A percentile compares a stretch with the other conserved stretches of the same genome.
Conservation (phyloP, 2,888 invertebrate species). For the Dryobota labecula region DNA sequence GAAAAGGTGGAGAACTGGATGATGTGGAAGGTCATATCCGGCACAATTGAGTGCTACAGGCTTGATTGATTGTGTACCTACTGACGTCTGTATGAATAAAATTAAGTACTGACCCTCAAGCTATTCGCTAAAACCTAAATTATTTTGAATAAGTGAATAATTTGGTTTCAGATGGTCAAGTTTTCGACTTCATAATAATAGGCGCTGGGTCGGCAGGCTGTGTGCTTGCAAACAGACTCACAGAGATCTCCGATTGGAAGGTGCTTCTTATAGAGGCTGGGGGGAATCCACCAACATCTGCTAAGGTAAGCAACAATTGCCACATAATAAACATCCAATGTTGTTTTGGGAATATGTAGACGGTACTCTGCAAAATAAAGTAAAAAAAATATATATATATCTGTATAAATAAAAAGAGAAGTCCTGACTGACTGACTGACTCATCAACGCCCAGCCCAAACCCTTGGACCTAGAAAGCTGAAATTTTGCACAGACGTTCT, state of each 20-base stretch:
- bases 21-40: neutral
- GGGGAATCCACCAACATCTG: slow-evolving; percentile 11
- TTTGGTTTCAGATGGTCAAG: slow-evolving; percentile 26
- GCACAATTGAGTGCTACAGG: neutral
- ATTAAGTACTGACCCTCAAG: too few species aligned
- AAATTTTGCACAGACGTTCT: too few species aligned
- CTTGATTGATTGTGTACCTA: neutral
- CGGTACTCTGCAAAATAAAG: too few species aligned
- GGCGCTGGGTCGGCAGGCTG: slow-evolving; percentile 27
- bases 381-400: too few species aligned
- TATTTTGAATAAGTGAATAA: neutral
- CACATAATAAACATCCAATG: too few species aligned
- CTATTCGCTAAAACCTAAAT: neutral
- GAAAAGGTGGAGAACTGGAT: neutral
- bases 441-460: too few species aligned
- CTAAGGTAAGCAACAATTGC: slow-evolving; percentile 14
- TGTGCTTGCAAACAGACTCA: slow-evolving; percentile 28
- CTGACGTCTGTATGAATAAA: neutral
- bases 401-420: too few species aligned
- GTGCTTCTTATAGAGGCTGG: slow-evolving; percentile 29
- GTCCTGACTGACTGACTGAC: too few species aligned
- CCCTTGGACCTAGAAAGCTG: too few species aligned
- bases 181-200: slow-evolving; percentile 25
- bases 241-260: slow-evolving; percentile 22
- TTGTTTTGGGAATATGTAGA: too few species aligned